Evolutionary conservation across 1,140 invertebrate genomes (phyloP).

Genomic region (Drosophila nigromelanica): DNA sequence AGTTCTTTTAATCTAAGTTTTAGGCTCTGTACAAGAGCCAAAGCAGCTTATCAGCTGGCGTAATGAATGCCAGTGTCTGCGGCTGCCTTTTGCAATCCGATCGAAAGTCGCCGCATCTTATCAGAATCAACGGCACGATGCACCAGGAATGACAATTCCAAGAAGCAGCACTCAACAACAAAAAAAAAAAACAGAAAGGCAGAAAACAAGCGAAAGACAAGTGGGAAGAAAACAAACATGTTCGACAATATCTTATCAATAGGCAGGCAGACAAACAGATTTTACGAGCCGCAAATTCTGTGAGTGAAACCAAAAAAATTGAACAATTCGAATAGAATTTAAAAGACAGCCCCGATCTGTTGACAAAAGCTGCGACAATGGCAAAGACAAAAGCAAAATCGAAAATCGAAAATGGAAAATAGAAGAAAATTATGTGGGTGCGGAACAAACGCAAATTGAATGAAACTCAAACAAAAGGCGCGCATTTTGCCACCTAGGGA

Average conservation of each 20-base stretch:
- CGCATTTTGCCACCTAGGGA: slow-evolving; percentile 59
- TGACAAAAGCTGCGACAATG: slow-evolving; percentile 34
- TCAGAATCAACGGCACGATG: slow-evolving; percentile 33
- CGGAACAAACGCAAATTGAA: slow-evolving; percentile 70
- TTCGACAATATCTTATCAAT: slow-evolving; percentile 54
- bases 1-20: slow-evolving; percentile 12
- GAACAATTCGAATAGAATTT: slow-evolving; percentile 36
- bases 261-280: slow-evolving; percentile 13
- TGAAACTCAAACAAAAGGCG: slow-evolving; percentile 55
- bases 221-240: slow-evolving; percentile 24
- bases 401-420: neutral
- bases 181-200: slow-evolving; percentile 1
- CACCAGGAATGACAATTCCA: slow-evolving; percentile 33
- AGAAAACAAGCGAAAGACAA: slow-evolving; percentile 1
- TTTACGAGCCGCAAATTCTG: slow-evolving; percentile 46
- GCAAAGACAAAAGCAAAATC: slow-evolving; percentile 6
- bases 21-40: neutral
- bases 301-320: slow-evolving; percentile 29
- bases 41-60: slow-evolving; percentile 35
- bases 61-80: slow-evolving; percentile 3
- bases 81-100: slow-evolving; percentile 54
- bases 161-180: slow-evolving; percentile 14
- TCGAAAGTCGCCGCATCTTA: slow-evolving; percentile 42
- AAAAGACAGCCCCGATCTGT: slow-evolving; percentile 13
- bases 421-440: slow-evolving; percentile 47